phyloP scores from a whole-genome alignment of 2,888 invertebrate genomes.

The Luperina nickerlii region DNA sequence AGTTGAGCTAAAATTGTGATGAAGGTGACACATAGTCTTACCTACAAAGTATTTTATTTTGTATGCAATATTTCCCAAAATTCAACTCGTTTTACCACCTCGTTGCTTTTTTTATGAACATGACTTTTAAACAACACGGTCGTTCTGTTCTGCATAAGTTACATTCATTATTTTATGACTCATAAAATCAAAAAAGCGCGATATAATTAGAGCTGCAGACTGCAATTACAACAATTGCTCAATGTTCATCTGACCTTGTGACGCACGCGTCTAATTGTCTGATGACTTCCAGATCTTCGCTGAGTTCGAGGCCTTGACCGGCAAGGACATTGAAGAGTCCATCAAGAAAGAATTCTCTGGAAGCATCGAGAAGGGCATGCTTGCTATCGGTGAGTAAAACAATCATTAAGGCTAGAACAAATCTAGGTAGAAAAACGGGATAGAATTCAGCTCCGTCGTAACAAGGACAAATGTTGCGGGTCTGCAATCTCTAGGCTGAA shows the following conservation, averaged over 20 bases:
- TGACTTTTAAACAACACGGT: not conserved
- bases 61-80: not conserved
- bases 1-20: slow-evolving; percentile 3
- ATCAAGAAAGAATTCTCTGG: slow-evolving; percentile 97
- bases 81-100: not conserved
- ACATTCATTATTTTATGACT: slow-evolving; percentile 45
- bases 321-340: slow-evolving; percentile 95
- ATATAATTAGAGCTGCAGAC: slow-evolving; percentile 60
- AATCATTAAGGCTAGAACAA: not conserved
- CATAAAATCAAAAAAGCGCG: slow-evolving; percentile 52
- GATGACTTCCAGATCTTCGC: slow-evolving; percentile 92
- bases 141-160: slow-evolving; percentile 3
- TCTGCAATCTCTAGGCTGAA: not conserved
- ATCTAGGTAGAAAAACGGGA: not conserved
- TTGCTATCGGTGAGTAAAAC: slow-evolving; percentile 94
- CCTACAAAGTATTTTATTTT: not conserved
- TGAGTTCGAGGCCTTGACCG: slow-evolving; percentile 95
- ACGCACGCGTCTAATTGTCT: slow-evolving; percentile 48
- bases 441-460: not conserved
- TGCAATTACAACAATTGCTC: slow-evolving; percentile 66
- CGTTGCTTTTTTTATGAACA: not conserved
- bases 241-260: slow-evolving; percentile 39
- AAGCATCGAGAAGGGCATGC: slow-evolving; percentile 95
- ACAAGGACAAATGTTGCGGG: not conserved
- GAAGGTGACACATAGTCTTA: slow-evolving; percentile 20